A percentile compares a stretch with the other conserved stretches of the same genome.
Evolutionary conservation across 2,113 vertebrate species (phyloP).

Genomic region (Gadus macrocephalus): DNA sequence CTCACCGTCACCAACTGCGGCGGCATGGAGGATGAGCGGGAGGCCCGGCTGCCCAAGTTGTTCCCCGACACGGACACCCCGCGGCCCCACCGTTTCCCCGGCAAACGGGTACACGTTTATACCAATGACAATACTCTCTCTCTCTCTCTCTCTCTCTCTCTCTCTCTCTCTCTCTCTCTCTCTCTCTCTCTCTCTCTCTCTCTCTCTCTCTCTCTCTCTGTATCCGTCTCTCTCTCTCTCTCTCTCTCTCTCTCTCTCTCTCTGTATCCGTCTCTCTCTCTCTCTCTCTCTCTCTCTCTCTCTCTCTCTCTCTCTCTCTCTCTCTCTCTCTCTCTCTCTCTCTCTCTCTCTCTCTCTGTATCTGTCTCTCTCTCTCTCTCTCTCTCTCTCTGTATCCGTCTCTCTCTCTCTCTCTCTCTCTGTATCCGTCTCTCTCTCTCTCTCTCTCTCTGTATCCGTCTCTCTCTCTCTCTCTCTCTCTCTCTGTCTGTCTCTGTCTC

Average conservation of each 20-base stretch:
- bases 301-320: background rate
- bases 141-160: no score
- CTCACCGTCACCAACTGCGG: constrained; percentile 90
- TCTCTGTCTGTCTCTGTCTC: background rate
- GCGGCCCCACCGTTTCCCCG: constrained; percentile 79
- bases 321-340: background rate
- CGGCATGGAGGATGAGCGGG: constrained; percentile 84
- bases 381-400: no score
- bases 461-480: background rate
- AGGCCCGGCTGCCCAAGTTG: constrained; percentile 86
- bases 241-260: no score
- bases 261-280: background rate
- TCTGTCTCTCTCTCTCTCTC: background rate
- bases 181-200: background rate
- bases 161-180: background rate
- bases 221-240: background rate
- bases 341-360: background rate
- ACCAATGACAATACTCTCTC: no score
- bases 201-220: background rate
- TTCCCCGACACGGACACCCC: constrained; percentile 84
- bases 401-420: no score
- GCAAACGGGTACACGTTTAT: constrained; percentile 78
- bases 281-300: no score
- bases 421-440: rapidly evolving
- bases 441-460: background rate